These are phyloP conservation scores for Nicator chloris DNA, from an alignment of 2,113 vertebrate species.

Conservation along the genomic window DNA sequence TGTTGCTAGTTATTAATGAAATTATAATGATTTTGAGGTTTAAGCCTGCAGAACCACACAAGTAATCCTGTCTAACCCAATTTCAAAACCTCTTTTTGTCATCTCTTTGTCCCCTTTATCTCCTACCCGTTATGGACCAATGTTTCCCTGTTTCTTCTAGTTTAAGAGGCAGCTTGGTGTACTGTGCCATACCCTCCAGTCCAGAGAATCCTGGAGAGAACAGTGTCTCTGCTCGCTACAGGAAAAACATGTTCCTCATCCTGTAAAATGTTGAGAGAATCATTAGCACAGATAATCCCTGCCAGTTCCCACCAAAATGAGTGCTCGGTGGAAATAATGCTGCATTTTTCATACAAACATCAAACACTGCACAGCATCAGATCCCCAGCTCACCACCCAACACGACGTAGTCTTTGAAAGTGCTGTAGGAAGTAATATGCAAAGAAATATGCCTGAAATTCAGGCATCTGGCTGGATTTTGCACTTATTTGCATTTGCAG, in stretches of 20 bases:
- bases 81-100: neutral
- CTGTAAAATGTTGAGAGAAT: neutral
- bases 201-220: neutral
- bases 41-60: neutral
- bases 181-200: neutral
- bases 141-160: neutral
- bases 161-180: neutral
- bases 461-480: neutral
- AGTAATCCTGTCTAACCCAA: neutral
- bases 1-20: neutral
- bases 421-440: neutral
- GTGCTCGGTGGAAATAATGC: neutral
- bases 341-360: neutral
- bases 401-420: rapidly evolving
- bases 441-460: neutral
- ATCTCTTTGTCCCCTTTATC: neutral
- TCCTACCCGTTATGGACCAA: neutral
- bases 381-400: neutral
- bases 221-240: neutral
- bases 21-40: neutral
- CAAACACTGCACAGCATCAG: neutral
- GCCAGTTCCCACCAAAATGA: neutral
- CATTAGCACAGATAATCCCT: neutral
- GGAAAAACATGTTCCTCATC: neutral
- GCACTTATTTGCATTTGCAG: neutral